Evolutionary conservation across 2,113 vertebrate genomes (phyloP), one percentile per base, ranked within the genome.

Genomic region (Daboia siamensis): DNA sequence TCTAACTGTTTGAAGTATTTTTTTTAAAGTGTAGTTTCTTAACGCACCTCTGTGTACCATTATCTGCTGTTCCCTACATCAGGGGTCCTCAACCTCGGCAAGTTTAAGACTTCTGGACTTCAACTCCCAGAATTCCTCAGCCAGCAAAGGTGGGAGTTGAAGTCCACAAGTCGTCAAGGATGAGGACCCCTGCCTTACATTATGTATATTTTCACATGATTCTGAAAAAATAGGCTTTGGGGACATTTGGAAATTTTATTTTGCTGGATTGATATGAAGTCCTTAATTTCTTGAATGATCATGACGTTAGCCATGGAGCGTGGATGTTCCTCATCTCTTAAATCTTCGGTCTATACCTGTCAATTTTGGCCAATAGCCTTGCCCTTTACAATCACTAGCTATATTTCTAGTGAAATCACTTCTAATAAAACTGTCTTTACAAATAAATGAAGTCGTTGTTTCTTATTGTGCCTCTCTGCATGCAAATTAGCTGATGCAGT

Each of bases 391-490:
- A 24, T 13, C 59, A 90, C 17, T 33, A 69, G 48, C 46, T 55
- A 64, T 51, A 86, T 86, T 91, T 56, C 69, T 85, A 80, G 52
- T 26, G 12, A 57, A 26, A 84, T 90, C 11, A 29, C 13, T 90
- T 91, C 48, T 91, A 85, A 91, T 91, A 91, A 91, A 85, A 85
- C 8, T 85, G 8, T 56, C 21, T 54, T 91, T 46, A 20, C 39
- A 85, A 91, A 91, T 84, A 80, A 56, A 23, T 85, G 39, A 44
- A 17, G 4, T 26, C 20, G 24, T 84, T 84, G 61, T 85, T 90
- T 90, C 69, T 90, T 90, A 39, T 84, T 90, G n/a, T 54, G 69
- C 51, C 90, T 54, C 21, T 29, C n/a, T 90, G 64, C 90, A 90
- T 90, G 51, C 80, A 84, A 90, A 11, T 44, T 52, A 33, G n/a